Conservation (phyloP, 2,113 vertebrate genomes). For the Plotosus lineatus region DNA sequence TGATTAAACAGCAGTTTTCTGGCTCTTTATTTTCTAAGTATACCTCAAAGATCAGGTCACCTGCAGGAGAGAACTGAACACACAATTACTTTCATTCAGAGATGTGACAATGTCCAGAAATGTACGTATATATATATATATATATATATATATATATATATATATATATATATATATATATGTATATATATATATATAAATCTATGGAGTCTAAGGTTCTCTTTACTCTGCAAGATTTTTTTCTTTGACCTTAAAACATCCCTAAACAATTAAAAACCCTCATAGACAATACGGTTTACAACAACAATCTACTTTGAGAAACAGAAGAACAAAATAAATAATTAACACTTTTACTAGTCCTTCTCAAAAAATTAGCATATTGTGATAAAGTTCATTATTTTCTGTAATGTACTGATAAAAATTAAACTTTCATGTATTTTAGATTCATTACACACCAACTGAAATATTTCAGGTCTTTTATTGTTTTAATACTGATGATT, state of each 20-base stretch:
- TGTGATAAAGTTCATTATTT: too few species aligned
- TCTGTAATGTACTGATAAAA: too few species aligned
- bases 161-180: too few species aligned
- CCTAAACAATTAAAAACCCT: neutral
- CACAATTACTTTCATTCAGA: conserved; percentile 2
- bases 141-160: too few species aligned
- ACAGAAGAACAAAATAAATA: neutral
- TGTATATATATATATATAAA: neutral
- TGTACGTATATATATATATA: too few species aligned
- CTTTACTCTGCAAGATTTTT: neutral
- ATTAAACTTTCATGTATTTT: too few species aligned
- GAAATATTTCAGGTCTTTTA: too few species aligned
- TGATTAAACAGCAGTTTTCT: conserved; percentile 90
- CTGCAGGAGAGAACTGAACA: conserved; percentile 87
- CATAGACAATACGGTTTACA: neutral
- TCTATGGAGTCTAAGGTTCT: neutral
- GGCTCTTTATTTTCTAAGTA: conserved; percentile 88
- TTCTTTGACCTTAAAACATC: neutral
- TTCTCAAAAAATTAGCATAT: too few species aligned
- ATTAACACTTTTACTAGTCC: too few species aligned
- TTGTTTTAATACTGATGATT: too few species aligned
- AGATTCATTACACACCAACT: too few species aligned
- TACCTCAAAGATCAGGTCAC: conserved; percentile 94
- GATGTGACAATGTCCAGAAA: neutral
- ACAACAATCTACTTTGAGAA: neutral